Evolutionary conservation across 2,797 vertebrate species (phyloP), one percentile per base, ranked within the genome.

Genomic region (Spinus olivaceus): DNA sequence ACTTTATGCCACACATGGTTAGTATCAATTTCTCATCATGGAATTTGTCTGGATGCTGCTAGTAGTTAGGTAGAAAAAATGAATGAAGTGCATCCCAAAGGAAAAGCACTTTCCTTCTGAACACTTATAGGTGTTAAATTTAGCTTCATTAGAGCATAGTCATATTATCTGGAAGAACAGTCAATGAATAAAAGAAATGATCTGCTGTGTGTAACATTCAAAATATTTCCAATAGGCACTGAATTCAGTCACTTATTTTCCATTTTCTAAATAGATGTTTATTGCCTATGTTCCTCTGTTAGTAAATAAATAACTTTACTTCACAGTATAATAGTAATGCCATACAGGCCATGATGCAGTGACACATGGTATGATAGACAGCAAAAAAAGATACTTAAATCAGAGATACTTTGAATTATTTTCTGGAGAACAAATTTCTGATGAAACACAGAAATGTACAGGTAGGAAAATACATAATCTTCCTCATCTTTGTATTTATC

Each of bases 61-160:
- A 69, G 12, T 54, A 42, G 78, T 76, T 92, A 88, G 47, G 51
- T 72, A 50, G 63, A 72, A 37, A 49, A 49, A 95, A 85, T 88
- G 66, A 94, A 79, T 74, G 27, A 41, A 41, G 39, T 41, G 39
- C 89, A 59, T 56, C 69, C 23, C 49, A 80, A 67, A 71, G 78
- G 92, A 77, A 92, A 94, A 92, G 13, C 91, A 60, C 93, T 92
- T 92, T 92, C 37, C 37, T 89, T 94, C 59, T 97, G 66, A 95
- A 93, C 93, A 94, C 92, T 97, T 96, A 90, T 24, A 73, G 78
- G 41, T 57, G 41, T 90, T 97, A 92, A 81, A 92, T 93, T 88
- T 86, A 72, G 44, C 64, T 86, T 93, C 67, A 84, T 92, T 92
- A 44, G 44, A 70, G 73, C 71, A 57, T 63, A 54, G 28, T 88